Base-by-base conservation (phyloP, 2,797 vertebrate species). In the Microtus obscurus region DNA sequence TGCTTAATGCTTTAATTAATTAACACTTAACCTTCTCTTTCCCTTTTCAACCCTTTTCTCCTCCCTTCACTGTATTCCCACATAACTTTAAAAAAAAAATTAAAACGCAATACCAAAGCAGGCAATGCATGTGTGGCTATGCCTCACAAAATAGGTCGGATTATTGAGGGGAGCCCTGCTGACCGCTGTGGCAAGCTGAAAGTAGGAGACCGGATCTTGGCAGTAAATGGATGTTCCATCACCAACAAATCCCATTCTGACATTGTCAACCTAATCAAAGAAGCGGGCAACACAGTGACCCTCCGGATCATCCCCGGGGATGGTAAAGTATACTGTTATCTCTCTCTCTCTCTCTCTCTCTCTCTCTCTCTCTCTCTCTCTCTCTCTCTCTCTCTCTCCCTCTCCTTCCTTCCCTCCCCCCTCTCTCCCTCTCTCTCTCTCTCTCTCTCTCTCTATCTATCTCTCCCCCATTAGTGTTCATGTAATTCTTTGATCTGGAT, bases 61-160 rank as follows among this genome's bases (percentile, higher is more conserved):
- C 98, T 99, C 97, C 98, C 96, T 97, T 98, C 96, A 96, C 98
- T 98, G 59, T 98, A 97, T 98, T 98, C 98, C 98, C 98, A 98
- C 90, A 8, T 98, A 98, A 98, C 56, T 92, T 94, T 94, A n/a
- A 93, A 98, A 98, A 43, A 43, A 89, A 97, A 98, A 97, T 97
- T 95, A 98, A 98, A 98, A 98, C 98, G 98, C 97, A 97, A 98
- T 99, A 98, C 98, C 98, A 99, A 99, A 99, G 99, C 99, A 98
- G 99, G 99, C 98, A 99, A 99, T 99, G 99, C 99, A 99, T 99
- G 99, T 99, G 99, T 99, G 99, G 99, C 99, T 99, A 99, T 99
- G 99, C 99, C 99, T 99, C 99, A 99, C 99, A 99, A 99, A 99
- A 99, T 99, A 99, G 99, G 99, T 98, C 99, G 99, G 98, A 99